Evolutionary conservation across 2,888 invertebrate genomes (phyloP).

Genomic region (Stramonita haemastoma): DNA sequence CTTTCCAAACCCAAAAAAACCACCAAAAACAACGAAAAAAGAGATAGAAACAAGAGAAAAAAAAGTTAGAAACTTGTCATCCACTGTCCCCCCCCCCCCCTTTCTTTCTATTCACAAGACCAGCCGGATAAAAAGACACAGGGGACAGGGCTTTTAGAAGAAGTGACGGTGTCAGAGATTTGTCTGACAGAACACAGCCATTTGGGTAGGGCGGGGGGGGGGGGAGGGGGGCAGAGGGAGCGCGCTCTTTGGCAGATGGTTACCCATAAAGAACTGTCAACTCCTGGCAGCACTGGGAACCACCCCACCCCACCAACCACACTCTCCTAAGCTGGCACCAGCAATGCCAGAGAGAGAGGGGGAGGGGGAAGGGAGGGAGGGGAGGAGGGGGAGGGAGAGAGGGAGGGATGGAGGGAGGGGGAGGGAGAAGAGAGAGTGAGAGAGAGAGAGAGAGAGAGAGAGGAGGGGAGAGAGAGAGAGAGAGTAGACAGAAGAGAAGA

Average conservation of each 20-base stretch:
- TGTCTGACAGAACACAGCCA: not conserved
- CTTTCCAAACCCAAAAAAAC: no score
- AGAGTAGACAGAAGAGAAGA: not conserved
- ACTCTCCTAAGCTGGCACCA: not conserved
- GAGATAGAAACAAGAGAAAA: no score
- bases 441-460: not conserved
- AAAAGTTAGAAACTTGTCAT: no score
- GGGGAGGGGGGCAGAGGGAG: no score
- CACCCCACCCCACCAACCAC: not conserved
- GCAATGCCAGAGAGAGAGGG: not conserved
- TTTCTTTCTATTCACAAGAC: no score
- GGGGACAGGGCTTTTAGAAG: not conserved
- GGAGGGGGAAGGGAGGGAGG: not conserved
- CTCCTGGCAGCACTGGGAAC: not conserved
- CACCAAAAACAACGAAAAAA: no score
- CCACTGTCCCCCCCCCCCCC: no score
- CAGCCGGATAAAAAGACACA: no score
- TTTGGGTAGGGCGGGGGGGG: not conserved
- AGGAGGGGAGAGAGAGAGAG: not conserved
- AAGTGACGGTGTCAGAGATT: not conserved
- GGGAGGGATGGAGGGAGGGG: not conserved
- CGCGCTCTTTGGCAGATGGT: not conserved
- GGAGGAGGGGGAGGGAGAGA: not conserved
- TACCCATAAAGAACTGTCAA: constrained; percentile 14
- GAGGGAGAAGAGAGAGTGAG: not conserved